Evolutionary conservation across 2,797 vertebrate species (phyloP).

Genomic region (Xenentodon cancila): DNA sequence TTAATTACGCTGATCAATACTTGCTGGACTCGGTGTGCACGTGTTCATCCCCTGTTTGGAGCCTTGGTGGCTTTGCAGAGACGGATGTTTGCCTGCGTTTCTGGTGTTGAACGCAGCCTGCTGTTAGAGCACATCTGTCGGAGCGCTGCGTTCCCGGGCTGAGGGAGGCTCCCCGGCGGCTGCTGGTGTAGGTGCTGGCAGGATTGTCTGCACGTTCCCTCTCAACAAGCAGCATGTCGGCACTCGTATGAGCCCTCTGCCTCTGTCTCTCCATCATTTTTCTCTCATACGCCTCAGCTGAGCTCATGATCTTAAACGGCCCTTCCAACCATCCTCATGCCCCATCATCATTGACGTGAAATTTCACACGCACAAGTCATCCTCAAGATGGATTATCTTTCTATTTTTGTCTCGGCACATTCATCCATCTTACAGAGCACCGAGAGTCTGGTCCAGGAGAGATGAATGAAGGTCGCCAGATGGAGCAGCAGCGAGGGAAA

Average conservation of each 20-base stretch:
- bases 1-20: conserved; percentile 72
- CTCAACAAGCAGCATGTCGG: conserved; percentile 40
- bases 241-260: conserved; percentile 32
- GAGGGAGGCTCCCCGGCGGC: conserved; percentile 48
- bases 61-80: not conserved
- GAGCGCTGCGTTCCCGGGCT: conserved; percentile 22
- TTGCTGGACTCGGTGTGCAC: conserved; percentile 20
- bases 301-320: not conserved
- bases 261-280: not conserved
- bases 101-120: conserved; percentile 1
- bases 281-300: not conserved
- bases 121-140: not conserved
- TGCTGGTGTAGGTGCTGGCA: conserved; percentile 24
- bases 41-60: conserved; percentile 6
- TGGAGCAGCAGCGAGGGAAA: too few species aligned
- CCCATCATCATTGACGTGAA: too few species aligned
- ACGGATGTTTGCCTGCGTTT: not conserved
- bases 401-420: too few species aligned
- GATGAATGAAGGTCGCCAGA: too few species aligned
- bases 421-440: too few species aligned
- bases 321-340: not conserved
- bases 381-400: too few species aligned
- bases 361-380: too few species aligned
- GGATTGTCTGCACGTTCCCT: conserved; percentile 42
- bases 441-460: too few species aligned